phyloP scores from a whole-genome alignment of 2,113 vertebrate species.

The Rhipidura dahli region DNA sequence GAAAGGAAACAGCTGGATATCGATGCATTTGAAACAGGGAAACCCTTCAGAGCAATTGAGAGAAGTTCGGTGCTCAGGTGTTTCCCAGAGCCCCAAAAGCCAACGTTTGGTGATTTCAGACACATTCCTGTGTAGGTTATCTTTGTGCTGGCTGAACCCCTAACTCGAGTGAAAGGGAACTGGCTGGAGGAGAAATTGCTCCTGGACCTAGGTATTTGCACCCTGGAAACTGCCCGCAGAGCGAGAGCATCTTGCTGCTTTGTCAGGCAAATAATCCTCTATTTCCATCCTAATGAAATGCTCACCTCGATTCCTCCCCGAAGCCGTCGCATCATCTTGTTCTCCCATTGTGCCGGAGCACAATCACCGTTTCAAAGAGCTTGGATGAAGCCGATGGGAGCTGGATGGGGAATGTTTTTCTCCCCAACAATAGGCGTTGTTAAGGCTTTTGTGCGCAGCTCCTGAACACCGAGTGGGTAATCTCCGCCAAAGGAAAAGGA shows the following conservation, averaged over 20 bases:
- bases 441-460: conserved; percentile 68
- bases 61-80: fast-evolving
- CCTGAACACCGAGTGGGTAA: conserved; percentile 48
- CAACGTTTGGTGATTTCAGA: background rate
- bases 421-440: conserved; percentile 71
- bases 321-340: background rate
- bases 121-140: background rate
- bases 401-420: conserved; percentile 33
- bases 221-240: background rate
- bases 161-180: background rate
- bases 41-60: background rate
- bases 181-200: background rate
- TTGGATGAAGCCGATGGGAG: conserved; percentile 56
- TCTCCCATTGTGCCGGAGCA: background rate
- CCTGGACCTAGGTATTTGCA: background rate
- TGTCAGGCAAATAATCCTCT: background rate
- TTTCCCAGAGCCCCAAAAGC: background rate
- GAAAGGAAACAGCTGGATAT: background rate
- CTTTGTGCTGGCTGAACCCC: background rate
- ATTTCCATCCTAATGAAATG: background rate
- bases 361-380: conserved; percentile 46
- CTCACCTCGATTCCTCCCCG: background rate
- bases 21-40: background rate
- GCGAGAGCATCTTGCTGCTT: background rate
- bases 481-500: conserved; percentile 62